Conservation (phyloP, 2,797 vertebrate species). For the Pagetopsis macropterus region DNA sequence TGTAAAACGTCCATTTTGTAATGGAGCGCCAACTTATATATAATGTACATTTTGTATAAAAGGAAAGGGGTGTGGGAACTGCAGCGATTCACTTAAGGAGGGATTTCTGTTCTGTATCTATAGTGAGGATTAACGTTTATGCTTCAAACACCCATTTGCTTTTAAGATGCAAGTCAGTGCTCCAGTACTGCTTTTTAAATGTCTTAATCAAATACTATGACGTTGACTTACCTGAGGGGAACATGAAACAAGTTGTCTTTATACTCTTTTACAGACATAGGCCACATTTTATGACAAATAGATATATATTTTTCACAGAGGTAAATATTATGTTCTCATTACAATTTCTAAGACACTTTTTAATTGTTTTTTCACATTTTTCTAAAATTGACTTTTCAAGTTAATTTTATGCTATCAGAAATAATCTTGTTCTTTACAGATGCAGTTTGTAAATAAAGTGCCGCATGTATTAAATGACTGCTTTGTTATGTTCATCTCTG, state of each 20-base stretch:
- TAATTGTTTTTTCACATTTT: constrained; percentile 84
- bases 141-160: constrained; percentile 89
- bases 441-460: constrained; percentile 79
- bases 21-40: constrained; percentile 85
- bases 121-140: constrained; percentile 69
- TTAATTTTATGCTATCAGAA: constrained; percentile 87
- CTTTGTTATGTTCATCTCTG: constrained; percentile 27
- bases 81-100: constrained; percentile 79
- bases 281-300: constrained; percentile 93
- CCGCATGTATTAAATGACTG: constrained; percentile 56
- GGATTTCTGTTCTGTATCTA: constrained; percentile 69
- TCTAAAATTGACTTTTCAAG: constrained; percentile 87
- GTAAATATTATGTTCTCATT: constrained; percentile 90
- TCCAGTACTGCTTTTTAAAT: constrained; percentile 90
- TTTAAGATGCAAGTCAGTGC: constrained; percentile 88
- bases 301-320: constrained; percentile 96
- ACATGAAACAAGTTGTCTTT: constrained; percentile 87
- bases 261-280: constrained; percentile 87
- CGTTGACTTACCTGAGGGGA: constrained; percentile 87
- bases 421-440: constrained; percentile 77
- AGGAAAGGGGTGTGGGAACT: constrained; percentile 62
- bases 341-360: constrained; percentile 89
- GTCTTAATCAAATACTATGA: constrained; percentile 88
- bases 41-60: constrained; percentile 93
- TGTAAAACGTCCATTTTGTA: constrained; percentile 82